phyloP scores from a whole-genome alignment of 2,888 invertebrate genomes.

The Pheosia tremula region DNA sequence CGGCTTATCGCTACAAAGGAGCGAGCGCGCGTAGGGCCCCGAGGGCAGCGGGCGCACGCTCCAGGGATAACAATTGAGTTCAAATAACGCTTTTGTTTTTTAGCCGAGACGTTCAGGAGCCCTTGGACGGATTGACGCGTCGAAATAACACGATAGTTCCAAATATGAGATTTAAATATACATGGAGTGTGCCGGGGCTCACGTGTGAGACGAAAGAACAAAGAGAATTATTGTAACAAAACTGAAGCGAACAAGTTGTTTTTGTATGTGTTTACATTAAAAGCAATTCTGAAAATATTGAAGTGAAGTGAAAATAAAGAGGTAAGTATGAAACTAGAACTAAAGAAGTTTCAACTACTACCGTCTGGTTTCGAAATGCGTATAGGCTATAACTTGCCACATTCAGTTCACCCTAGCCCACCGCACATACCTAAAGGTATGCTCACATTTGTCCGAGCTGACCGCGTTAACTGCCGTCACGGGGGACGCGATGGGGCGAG shows the following conservation, averaged over 20 bases:
- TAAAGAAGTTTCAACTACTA: too few species aligned
- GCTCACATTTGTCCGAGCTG: too few species aligned
- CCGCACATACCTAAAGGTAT: too few species aligned
- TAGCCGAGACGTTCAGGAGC: slow-evolving; percentile 19
- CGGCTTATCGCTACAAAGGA: slow-evolving; percentile 50
- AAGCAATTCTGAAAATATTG: too few species aligned
- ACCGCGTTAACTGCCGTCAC: background rate
- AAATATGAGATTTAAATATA: slow-evolving; percentile 22
- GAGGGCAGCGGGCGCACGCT: slow-evolving; percentile 20
- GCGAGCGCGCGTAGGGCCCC: slow-evolving; percentile 19
- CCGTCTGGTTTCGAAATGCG: too few species aligned
- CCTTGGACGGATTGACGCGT: slow-evolving; percentile 7
- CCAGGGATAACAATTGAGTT: slow-evolving; percentile 47
- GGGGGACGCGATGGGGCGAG: background rate
- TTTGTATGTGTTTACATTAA: background rate
- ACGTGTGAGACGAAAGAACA: slow-evolving; percentile 7
- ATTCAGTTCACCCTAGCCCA: too few species aligned
- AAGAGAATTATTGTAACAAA: slow-evolving; percentile 14
- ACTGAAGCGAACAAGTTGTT: background rate
- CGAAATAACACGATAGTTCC: slow-evolving; percentile 23
- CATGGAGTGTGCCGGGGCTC: slow-evolving; percentile 9
- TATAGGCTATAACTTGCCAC: too few species aligned
- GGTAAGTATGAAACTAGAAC: too few species aligned
- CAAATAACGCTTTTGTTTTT: slow-evolving; percentile 58
- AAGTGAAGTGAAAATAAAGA: too few species aligned